Evolutionary conservation across 2,888 invertebrate genomes (phyloP), one percentile per base, ranked within the genome.

Genomic region (Sinelater perroti): DNA sequence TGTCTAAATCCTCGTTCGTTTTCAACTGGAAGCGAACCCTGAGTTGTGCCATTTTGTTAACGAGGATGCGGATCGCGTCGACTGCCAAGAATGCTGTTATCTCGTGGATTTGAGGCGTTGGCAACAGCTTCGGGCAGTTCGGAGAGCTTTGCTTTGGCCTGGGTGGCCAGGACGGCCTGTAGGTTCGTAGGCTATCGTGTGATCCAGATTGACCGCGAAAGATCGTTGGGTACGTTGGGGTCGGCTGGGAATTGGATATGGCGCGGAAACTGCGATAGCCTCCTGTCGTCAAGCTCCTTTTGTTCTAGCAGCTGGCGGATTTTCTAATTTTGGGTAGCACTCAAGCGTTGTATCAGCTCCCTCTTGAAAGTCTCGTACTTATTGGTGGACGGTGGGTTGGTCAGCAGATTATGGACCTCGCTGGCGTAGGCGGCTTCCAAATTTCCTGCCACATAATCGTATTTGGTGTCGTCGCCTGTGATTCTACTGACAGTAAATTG

Each of bases 391-490:
- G 69, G 71, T 1, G 65, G 66, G n/a, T 58, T 59, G 0, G 56
- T n/a, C 1, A 71, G 56, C 0, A 71, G 47, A 38, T 71, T 70
- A 2, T 61, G 53, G 0, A 72, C 68, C 42, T 70, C 67, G 4
- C 33, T 11, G 0, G 63, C 60, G 20, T 63, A 62, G n/a, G 38
- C 14, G 1, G 61, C 18, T 11, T 70, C 71, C 5, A 71, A 51
- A 1, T 49, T 36, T 0, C 53, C 54, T 0, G 64, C 31, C 0
- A 68, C 66, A 30, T 65, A 57, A 0, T 52, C 21, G 28, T 63
- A 67, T 17, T 66, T 71, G 0, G 62, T 62, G 2, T 6, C 10
- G 10, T 70, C 68, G 0, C 16, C 7, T 1, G 56, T 63, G 7
- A 72, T 58, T 6, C 11, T 4, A 5, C 10, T 47, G 1, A 45